These are phyloP conservation scores for Poecilia gillii DNA, from an alignment of 2,797 vertebrate genomes.

Conservation along the genomic window DNA sequence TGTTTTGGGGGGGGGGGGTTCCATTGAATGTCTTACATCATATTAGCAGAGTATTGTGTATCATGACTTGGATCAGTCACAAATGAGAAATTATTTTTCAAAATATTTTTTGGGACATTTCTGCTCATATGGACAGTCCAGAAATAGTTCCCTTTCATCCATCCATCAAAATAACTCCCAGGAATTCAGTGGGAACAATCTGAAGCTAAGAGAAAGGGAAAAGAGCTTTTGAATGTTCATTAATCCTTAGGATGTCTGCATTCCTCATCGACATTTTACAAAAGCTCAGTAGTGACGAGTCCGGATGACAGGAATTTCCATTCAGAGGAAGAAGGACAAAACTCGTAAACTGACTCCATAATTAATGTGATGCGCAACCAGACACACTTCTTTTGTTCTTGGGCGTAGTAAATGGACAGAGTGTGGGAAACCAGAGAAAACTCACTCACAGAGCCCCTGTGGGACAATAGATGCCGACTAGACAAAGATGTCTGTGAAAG, in stretches of 20 bases:
- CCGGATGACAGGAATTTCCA: conserved; percentile 65
- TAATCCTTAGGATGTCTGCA: conserved; percentile 67
- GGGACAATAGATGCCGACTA: conserved; percentile 56
- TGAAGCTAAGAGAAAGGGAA: conserved; percentile 26
- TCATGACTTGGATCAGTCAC: not conserved
- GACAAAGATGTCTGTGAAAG: conserved; percentile 57
- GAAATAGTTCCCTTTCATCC: conserved; percentile 17
- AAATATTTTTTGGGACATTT: not conserved
- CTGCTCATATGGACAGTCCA: conserved; percentile 14
- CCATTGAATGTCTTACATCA: not conserved
- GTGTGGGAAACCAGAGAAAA: conserved; percentile 75
- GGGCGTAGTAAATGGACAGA: conserved; percentile 60
- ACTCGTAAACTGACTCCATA: conserved; percentile 69
- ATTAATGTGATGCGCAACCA: conserved; percentile 74
- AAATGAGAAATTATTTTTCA: not conserved
- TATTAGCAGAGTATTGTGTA: not conserved
- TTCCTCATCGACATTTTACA: conserved; percentile 56
- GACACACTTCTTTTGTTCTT: conserved; percentile 81
- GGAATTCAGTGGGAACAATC: conserved; percentile 50
- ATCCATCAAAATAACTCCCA: conserved; percentile 35
- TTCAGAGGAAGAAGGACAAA: conserved; percentile 56
- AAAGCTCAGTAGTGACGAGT: conserved; percentile 58
- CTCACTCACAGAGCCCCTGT: conserved; percentile 69
- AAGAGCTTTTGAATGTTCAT: conserved; percentile 52
- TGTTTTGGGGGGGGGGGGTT: not conserved